Conservation (phyloP, 2,113 vertebrate genomes). For the Podiceps cristatus region DNA sequence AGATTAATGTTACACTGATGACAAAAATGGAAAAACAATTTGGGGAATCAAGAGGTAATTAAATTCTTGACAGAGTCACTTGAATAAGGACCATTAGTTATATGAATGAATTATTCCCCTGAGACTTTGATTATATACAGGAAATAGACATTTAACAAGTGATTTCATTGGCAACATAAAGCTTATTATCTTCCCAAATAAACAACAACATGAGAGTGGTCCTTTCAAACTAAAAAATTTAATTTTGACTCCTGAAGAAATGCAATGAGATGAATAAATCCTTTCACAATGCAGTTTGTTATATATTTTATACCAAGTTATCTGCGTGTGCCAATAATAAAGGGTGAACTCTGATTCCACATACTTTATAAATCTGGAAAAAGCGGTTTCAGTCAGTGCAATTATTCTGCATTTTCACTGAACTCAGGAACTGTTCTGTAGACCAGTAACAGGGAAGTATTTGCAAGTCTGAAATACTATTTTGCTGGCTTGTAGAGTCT, state of each 20-base stretch:
- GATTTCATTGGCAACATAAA: constrained; percentile 4
- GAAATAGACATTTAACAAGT: constrained; percentile 48
- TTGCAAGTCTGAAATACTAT: neutral
- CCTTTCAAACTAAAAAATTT: neutral
- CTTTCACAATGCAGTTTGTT: neutral
- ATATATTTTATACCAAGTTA: neutral
- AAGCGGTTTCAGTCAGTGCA: neutral
- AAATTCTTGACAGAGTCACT: constrained; percentile 50
- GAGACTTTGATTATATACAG: neutral
- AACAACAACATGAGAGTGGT: neutral
- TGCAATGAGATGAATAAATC: neutral
- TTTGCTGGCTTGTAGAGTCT: neutral
- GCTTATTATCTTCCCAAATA: neutral
- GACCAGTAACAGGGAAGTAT: neutral
- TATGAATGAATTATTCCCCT: neutral
- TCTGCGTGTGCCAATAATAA: neutral
- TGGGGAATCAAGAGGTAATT: constrained; percentile 58
- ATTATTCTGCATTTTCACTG: neutral
- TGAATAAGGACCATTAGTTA: constrained; percentile 32
- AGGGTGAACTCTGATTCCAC: neutral
- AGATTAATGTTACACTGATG: constrained; percentile 29
- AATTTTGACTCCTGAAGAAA: neutral
- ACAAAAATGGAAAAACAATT: constrained; percentile 40
- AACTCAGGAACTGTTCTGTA: neutral
- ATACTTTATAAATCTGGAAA: neutral